Evolutionary conservation across 2,797 vertebrate genomes (phyloP).

Genomic region (Paedocypris micromegethes): DNA sequence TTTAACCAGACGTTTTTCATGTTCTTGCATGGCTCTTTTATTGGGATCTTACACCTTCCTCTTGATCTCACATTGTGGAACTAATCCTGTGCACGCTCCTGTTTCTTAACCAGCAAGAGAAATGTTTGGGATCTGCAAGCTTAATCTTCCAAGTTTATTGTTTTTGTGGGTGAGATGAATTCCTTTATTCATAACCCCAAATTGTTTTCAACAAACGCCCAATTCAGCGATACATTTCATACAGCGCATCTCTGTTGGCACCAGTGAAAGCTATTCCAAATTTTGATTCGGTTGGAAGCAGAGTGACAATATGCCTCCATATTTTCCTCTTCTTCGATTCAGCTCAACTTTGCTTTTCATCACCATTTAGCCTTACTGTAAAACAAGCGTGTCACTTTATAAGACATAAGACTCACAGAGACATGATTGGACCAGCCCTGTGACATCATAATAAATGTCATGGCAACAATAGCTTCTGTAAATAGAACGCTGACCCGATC

Average conservation of each 20-base stretch:
- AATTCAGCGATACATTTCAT: no score
- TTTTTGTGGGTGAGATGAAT: constrained; percentile 4
- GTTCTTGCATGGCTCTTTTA: no score
- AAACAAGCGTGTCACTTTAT: constrained; percentile 18
- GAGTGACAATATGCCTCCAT: constrained; percentile 10
- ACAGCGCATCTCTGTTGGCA: no score
- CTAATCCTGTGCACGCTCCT: constrained; percentile 28
- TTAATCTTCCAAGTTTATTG: constrained; percentile 19
- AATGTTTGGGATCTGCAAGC: constrained; percentile 5
- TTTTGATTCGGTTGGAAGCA: no score
- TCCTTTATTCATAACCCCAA: constrained; percentile 17
- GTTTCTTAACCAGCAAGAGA: constrained; percentile 27
- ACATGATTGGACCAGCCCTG: constrained; percentile 6
- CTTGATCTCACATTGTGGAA: not conserved
- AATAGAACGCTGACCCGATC: constrained; percentile 4
- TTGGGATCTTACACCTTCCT: no score
- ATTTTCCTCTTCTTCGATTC: not conserved
- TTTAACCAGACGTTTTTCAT: not conserved
- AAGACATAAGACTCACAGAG: not conserved
- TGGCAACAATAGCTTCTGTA: constrained; percentile 20
- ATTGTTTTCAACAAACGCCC: no score
- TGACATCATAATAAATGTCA: not conserved
- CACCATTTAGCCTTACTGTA: constrained; percentile 46
- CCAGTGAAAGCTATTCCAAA: no score
- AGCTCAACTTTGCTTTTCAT: constrained; percentile 20